These are phyloP conservation scores for Ficedula albicollis DNA, from an alignment of 2,797 vertebrate genomes.

Conservation along the genomic window DNA sequence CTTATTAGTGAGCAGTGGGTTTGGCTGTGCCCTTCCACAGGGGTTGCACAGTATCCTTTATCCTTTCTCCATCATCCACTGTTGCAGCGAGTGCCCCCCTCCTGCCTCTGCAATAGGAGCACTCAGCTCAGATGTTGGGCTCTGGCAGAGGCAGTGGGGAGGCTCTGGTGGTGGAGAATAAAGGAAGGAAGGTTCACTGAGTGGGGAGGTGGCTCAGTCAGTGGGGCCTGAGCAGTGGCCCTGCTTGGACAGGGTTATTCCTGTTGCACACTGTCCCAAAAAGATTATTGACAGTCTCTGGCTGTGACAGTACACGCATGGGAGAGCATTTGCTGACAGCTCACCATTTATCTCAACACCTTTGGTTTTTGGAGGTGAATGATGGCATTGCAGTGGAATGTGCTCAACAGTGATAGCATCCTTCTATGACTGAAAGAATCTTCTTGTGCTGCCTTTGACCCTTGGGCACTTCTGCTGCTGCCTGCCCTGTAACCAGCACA, in stretches of 20 bases:
- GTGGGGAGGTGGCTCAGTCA: background rate
- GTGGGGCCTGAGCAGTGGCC: background rate
- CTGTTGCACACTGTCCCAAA: background rate
- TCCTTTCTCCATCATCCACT: rapidly evolving
- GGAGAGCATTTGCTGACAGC: background rate
- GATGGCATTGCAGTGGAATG: background rate
- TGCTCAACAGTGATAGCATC: background rate
- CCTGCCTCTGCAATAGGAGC: background rate
- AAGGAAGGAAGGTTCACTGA: background rate
- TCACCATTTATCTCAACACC: background rate
- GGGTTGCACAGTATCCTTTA: background rate
- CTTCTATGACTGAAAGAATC: rapidly evolving
- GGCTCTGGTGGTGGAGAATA: background rate
- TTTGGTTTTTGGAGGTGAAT: background rate
- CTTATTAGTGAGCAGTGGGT: rapidly evolving
- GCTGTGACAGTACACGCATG: rapidly evolving
- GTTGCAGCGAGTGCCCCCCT: background rate
- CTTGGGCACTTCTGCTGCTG: background rate
- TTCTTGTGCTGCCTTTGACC: background rate
- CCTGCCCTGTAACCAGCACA: background rate
- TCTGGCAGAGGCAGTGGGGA: background rate
- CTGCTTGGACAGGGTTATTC: background rate
- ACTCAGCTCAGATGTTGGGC: rapidly evolving
- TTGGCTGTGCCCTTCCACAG: background rate
- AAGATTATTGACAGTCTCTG: background rate